These are phyloP conservation scores for Zaprionus obscuricornis DNA, from an alignment of 2,888 invertebrate species.

Conservation along the genomic window DNA sequence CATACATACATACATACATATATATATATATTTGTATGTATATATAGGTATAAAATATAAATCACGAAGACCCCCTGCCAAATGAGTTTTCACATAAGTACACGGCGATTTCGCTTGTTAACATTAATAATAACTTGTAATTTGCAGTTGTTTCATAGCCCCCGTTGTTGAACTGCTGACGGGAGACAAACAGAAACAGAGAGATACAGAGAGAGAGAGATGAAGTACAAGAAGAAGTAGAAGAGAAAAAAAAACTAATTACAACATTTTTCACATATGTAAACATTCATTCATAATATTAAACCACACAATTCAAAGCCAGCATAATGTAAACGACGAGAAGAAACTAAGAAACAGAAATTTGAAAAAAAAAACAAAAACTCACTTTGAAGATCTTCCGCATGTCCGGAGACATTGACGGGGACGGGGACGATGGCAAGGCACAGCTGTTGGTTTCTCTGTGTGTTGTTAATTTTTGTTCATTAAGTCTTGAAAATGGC, in stretches of 20 bases:
- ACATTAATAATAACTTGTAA: conserved; percentile 79
- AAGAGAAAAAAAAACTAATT: conserved; percentile 70
- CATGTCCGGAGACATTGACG: no score
- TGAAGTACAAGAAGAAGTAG: conserved; percentile 1
- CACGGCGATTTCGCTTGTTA: conserved; percentile 78
- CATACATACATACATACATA: background rate
- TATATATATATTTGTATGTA: background rate
- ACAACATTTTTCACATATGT: conserved; percentile 79
- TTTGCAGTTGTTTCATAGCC: conserved; percentile 69
- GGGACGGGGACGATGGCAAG: no score
- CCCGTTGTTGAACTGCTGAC: conserved; percentile 69
- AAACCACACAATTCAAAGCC: conserved; percentile 59
- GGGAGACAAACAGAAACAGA: conserved; percentile 31
- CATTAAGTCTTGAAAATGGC: conserved; percentile 79
- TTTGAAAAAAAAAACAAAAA: conserved; percentile 28
- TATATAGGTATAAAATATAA: no score
- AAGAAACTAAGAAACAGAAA: conserved; percentile 51
- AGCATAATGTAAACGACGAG: conserved; percentile 70
- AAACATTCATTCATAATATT: conserved; percentile 78
- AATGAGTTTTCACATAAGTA: conserved; percentile 70
- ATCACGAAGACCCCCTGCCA: conserved; percentile 66
- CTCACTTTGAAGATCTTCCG: conserved; percentile 78
- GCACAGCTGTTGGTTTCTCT: conserved; percentile 50
- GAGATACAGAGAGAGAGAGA: conserved; percentile 16
- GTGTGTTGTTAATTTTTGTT: conserved; percentile 79